Conservation (phyloP, 2,797 vertebrate genomes). For the Platalea minor region DNA sequence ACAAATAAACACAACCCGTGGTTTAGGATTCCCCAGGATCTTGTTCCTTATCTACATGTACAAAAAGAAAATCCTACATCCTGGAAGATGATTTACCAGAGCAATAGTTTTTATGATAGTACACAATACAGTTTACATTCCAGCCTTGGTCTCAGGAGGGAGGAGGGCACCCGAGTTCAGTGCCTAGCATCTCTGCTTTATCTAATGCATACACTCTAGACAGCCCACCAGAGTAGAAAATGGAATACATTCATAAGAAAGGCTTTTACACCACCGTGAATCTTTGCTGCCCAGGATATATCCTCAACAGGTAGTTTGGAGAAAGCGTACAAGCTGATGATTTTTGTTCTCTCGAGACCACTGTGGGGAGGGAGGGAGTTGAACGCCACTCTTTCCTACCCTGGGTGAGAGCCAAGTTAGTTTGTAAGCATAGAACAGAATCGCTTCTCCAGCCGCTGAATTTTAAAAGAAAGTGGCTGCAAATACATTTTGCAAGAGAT, state of each 20-base stretch:
- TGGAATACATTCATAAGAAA: background rate
- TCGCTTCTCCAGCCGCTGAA: rapidly evolving
- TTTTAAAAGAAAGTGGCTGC: background rate
- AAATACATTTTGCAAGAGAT: background rate
- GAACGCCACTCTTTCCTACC: background rate
- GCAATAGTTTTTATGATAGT: background rate
- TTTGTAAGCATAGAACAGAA: background rate
- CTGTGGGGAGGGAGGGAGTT: background rate
- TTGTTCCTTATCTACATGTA: background rate
- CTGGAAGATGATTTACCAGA: background rate
- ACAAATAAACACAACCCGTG: background rate
- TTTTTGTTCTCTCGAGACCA: background rate
- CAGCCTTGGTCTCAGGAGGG: background rate
- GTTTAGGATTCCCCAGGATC: background rate
- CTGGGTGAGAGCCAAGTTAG: background rate
- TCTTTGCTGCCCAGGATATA: background rate
- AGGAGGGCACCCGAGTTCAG: background rate
- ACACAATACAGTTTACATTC: background rate
- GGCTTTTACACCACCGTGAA: background rate
- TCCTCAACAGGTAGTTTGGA: background rate
- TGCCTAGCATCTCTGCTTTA: background rate
- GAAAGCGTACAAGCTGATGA: background rate
- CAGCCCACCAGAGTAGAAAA: background rate
- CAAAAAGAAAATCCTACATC: background rate
- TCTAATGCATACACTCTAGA: background rate